Evolutionary conservation across 1,140 invertebrate genomes (phyloP), one percentile per base, ranked within the genome.

Genomic region (Chelonus insularis): DNA sequence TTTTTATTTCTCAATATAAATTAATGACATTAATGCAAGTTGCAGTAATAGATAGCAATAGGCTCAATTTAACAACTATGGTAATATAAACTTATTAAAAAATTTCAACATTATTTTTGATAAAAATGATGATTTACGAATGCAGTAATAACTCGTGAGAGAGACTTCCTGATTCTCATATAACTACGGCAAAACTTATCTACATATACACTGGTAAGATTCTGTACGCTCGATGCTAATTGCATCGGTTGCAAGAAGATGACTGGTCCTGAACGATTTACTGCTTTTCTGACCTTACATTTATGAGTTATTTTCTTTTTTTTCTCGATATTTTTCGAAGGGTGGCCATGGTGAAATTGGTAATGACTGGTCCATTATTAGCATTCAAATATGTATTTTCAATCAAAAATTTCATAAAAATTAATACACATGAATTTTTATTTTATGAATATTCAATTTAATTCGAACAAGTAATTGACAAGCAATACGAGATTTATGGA

Each of bases 181-280:
- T 43, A 43, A 43, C 41, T 16, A 14, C 3, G 41, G 41, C 16
- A 43, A 16, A 18, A 39, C 8, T 43, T 43, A 43, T 43, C 12
- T 43, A 18, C 16, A 16, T 43, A 7, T 43, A 43, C 16, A 43
- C 16, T 16, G 9, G 8, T 16, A 43, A 7, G 18, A 9, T 14
- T 4, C 14, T 39, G 14, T 43, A 14, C 41, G 41, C 41, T 43
- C 16, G 5, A 43, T 43, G 14, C 41, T 43, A 43, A 43, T 43
- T 43, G 41, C 41, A 43, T 5, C 41, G 41, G 41, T 43, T 43
- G 41, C 41, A 43, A 43, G 41, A 43, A 43, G 41, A 43, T 43
- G 12, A 16, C 12, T 16, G 41, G 41, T 18, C 5, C 41, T 43
- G 41, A 16, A 43, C 41, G 41, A 43, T 43, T 43, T 43, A 43